Conservation (phyloP, 2,888 invertebrate species). For the Polietes domitor region DNA sequence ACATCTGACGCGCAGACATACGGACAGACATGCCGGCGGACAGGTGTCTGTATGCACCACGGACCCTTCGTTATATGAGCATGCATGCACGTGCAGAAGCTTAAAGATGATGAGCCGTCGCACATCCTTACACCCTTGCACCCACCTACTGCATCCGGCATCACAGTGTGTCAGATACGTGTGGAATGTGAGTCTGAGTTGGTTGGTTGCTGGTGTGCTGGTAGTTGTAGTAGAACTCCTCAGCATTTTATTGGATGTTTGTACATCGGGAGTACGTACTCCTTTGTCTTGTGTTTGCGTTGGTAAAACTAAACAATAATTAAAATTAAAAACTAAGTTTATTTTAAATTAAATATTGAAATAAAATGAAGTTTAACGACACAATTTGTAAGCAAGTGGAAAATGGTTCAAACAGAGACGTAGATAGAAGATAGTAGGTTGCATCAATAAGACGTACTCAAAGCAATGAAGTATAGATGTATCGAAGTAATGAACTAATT, state of each 20-base stretch:
- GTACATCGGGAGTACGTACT: not conserved
- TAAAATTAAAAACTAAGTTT: slow-evolving; percentile 26
- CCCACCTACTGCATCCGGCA: not conserved
- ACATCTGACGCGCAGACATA: slow-evolving; percentile 36
- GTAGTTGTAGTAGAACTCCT: slow-evolving; percentile 37
- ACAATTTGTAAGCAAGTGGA: no score
- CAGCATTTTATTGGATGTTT: not conserved
- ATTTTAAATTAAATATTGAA: slow-evolving; percentile 27
- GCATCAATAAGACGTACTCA: no score
- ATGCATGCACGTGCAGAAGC: slow-evolving; percentile 2
- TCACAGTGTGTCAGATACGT: not conserved
- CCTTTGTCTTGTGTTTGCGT: slow-evolving; percentile 14
- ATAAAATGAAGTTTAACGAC: not conserved
- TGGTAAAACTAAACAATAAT: slow-evolving; percentile 20
- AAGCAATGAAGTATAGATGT: no score
- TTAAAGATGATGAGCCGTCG: not conserved
- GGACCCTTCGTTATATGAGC: not conserved
- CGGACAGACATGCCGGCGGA: not conserved
- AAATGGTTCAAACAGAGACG: no score
- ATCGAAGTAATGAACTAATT: no score
- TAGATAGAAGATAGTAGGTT: no score
- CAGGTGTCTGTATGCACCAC: not conserved
- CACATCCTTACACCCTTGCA: not conserved
- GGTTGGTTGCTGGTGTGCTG: not conserved
- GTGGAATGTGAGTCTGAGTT: not conserved